Conservation (phyloP, 2,113 vertebrate genomes). For the Gallinago media region DNA sequence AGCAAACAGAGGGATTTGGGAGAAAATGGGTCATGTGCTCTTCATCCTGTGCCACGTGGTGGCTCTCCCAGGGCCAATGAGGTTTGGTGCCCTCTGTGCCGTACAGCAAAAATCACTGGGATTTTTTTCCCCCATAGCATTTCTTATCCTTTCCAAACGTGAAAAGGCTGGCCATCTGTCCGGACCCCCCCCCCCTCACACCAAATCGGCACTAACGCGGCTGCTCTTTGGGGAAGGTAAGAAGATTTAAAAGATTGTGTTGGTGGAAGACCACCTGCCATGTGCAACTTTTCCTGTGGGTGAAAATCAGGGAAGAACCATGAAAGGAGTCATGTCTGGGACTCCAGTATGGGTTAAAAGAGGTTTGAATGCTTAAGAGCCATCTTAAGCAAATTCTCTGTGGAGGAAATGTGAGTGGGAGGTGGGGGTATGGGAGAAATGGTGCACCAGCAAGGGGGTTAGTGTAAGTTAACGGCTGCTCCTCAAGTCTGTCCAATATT, state of each 20-base stretch:
- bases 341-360: background rate
- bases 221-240: constrained; percentile 79
- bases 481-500: background rate
- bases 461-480: background rate
- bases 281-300: background rate
- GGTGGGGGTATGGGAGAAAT: background rate
- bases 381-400: background rate
- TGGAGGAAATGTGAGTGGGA: background rate
- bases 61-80: constrained; percentile 83
- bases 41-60: constrained; percentile 79
- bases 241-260: constrained; percentile 45
- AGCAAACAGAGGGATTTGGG: constrained; percentile 76
- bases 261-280: constrained; percentile 21
- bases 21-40: constrained; percentile 83
- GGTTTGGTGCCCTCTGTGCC: constrained; percentile 67
- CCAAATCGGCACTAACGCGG: constrained; percentile 60
- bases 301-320: background rate
- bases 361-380: background rate
- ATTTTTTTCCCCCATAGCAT: constrained; percentile 76
- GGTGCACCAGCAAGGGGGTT: rapidly evolving
- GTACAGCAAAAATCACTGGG: constrained; percentile 71
- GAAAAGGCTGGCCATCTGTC: constrained; percentile 80
- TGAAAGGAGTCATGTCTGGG: background rate
- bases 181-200: constrained; percentile 48
- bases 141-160: constrained; percentile 81